These are phyloP conservation scores for Drosophila robusta DNA, from an alignment of 2,888 invertebrate genomes.

Conservation along the genomic window DNA sequence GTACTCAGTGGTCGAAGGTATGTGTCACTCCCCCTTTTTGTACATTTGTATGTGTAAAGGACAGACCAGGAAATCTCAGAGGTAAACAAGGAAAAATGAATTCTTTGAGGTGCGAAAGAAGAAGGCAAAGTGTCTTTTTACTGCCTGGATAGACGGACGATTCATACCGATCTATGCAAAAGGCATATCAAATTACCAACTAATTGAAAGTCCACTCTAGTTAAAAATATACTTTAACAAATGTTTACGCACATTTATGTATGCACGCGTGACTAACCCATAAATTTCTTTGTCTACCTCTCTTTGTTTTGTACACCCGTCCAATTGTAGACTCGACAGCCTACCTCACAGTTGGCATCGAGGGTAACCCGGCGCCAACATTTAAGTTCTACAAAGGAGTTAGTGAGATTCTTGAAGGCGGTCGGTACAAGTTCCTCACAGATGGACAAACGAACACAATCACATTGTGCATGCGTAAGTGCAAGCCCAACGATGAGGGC, in stretches of 20 bases:
- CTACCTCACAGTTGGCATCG: slow-evolving; percentile 96
- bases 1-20: slow-evolving; percentile 98
- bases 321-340: slow-evolving; percentile 92
- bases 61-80: no score
- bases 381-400: slow-evolving; percentile 98
- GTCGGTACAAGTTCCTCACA: slow-evolving; percentile 97
- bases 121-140: no score
- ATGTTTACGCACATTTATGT: no score
- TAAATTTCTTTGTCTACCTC: slow-evolving; percentile 3
- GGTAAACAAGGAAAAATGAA: no score
- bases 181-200: no score
- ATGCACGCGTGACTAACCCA: slow-evolving; percentile 10
- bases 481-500: slow-evolving; percentile 98
- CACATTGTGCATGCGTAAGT: slow-evolving; percentile 97
- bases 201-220: no score
- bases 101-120: no score
- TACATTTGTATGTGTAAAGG: no score
- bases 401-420: slow-evolving; percentile 96
- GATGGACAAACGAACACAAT: slow-evolving; percentile 97
- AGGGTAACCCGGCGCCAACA: slow-evolving; percentile 97
- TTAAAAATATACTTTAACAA: no score
- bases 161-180: no score
- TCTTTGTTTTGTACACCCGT: slow-evolving; percentile 16
- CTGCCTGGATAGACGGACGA: no score
- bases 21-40: slow-evolving; percentile 19